phyloP scores from a whole-genome alignment of 2,888 invertebrate species.

The Ernsta delagoae region DNA sequence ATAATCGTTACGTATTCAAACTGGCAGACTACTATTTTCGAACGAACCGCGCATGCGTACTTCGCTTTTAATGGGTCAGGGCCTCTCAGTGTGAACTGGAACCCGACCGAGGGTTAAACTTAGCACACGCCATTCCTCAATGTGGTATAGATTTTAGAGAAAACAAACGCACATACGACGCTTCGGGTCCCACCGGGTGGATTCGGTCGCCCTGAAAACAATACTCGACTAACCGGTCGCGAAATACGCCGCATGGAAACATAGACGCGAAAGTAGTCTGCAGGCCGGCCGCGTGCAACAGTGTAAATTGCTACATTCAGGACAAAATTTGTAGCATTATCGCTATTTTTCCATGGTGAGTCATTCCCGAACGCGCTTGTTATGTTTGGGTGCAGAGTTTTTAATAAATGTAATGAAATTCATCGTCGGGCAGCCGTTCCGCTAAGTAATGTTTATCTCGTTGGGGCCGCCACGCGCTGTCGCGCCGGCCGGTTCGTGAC shows the following conservation, averaged over 20 bases:
- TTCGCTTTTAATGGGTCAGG: constrained; percentile 75
- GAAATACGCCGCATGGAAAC: constrained; percentile 31
- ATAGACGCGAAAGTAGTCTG: constrained; percentile 29
- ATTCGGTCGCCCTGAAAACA: constrained; percentile 35
- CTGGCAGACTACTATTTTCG: constrained; percentile 68
- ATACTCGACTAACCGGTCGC: constrained; percentile 39
- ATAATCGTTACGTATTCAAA: constrained; percentile 77
- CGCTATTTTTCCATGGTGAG: constrained; percentile 55
- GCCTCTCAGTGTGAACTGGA: constrained; percentile 74
- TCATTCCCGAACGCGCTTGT: constrained; percentile 55
- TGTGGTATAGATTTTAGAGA: constrained; percentile 41
- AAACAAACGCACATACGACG: constrained; percentile 39
- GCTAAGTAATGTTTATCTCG: constrained; percentile 53
- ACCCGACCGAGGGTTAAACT: constrained; percentile 68
- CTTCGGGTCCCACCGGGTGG: constrained; percentile 27
- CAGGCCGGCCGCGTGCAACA: constrained; percentile 33
- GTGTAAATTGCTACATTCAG: constrained; percentile 28
- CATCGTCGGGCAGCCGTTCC: constrained; percentile 49
- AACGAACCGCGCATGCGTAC: constrained; percentile 73
- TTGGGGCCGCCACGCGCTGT: constrained; percentile 41
- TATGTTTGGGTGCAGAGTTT: constrained; percentile 46
- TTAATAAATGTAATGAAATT: constrained; percentile 38
- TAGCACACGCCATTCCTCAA: constrained; percentile 61
- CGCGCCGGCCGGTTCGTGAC: constrained; percentile 48
- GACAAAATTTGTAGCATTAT: constrained; percentile 49